Conservation (phyloP, 2,888 invertebrate species). For the Tubulanus polymorphus region DNA sequence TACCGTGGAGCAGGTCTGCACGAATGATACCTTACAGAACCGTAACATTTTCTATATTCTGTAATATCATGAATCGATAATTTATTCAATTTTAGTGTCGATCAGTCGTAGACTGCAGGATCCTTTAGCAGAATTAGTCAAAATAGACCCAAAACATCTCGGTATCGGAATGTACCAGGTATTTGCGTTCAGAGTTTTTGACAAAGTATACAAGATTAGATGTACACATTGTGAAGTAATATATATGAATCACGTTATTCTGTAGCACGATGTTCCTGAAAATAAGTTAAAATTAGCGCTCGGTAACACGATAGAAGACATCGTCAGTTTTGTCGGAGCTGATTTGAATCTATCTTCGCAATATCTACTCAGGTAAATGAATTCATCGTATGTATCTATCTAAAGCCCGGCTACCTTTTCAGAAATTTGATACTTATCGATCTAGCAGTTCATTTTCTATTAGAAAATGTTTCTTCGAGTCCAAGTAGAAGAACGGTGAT, state of each 20-base stretch:
- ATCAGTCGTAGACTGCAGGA: slow-evolving; percentile 85
- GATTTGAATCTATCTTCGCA: slow-evolving; percentile 84
- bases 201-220: background rate
- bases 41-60: no score
- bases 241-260: background rate
- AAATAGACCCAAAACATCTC: slow-evolving; percentile 86
- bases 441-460: no score
- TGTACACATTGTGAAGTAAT: background rate
- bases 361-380: slow-evolving; percentile 69
- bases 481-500: no score
- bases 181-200: no score
- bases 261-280: slow-evolving; percentile 77
- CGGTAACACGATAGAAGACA: slow-evolving; percentile 78
- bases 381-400: no score
- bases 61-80: background rate
- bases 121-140: slow-evolving; percentile 85
- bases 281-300: slow-evolving; percentile 68
- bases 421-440: no score
- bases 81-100: slow-evolving; percentile 47
- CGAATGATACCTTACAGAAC: background rate
- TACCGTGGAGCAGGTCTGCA: slow-evolving; percentile 68
- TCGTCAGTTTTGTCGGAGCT: slow-evolving; percentile 90
- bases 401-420: no score
- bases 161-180: slow-evolving; percentile 87
- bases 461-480: no score